Conservation (phyloP, 2,797 vertebrate species). For the Gadopsis bispinosus region DNA sequence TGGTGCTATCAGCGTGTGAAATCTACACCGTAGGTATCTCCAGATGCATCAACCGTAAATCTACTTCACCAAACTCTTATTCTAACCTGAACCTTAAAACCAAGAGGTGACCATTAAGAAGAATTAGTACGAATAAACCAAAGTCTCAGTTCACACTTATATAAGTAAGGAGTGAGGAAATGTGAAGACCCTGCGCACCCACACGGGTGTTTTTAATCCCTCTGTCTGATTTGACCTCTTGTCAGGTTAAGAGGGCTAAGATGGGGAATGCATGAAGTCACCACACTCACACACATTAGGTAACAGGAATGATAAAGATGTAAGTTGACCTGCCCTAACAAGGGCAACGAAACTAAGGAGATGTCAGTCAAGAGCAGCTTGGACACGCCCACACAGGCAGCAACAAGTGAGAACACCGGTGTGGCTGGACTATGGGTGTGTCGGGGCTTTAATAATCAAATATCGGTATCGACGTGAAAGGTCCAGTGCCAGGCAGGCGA, state of each 20-base stretch:
- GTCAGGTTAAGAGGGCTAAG: no score
- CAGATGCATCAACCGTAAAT: neutral
- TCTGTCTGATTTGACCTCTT: neutral
- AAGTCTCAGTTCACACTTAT: neutral
- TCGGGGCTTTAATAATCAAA: neutral
- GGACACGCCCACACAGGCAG: neutral
- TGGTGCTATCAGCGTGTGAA: neutral
- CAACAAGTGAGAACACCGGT: neutral
- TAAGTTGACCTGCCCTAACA: neutral
- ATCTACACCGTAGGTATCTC: neutral
- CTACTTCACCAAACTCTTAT: neutral
- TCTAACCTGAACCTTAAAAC: neutral
- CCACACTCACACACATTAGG: neutral
- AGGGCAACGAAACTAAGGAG: neutral
- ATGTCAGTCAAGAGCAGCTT: conserved; percentile 6
- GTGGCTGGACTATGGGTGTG: neutral
- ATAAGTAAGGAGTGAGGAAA: neutral
- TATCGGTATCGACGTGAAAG: neutral
- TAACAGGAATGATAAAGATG: neutral
- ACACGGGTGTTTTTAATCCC: neutral
- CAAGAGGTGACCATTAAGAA: neutral
- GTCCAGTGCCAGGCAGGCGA: neutral
- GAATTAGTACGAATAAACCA: no score
- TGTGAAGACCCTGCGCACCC: neutral
- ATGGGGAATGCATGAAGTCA: neutral